Conservation (phyloP, 2,888 invertebrate species). For the Augochlorella aurata region DNA sequence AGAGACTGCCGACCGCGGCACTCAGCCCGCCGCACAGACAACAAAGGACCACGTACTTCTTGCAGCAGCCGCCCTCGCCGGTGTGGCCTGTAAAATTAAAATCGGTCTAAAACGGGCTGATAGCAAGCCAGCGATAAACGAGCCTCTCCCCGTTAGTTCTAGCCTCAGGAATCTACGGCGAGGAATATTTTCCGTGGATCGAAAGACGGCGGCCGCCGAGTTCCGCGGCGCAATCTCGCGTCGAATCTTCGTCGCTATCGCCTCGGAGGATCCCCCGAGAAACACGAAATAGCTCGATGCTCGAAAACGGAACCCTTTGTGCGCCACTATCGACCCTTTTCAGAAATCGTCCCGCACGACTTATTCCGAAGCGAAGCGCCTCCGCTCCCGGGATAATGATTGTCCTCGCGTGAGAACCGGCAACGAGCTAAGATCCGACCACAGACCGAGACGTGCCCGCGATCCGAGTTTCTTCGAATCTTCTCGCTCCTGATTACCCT, state of each 20-base stretch:
- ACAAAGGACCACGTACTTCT: constrained; percentile 92
- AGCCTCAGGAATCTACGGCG: constrained; percentile 4
- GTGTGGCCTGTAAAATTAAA: constrained; percentile 72
- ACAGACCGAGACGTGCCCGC: constrained; percentile 70
- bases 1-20: constrained; percentile 89
- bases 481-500: constrained; percentile 42
- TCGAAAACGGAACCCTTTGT: constrained; percentile 46
- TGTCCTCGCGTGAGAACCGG: constrained; percentile 70
- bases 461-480: constrained; percentile 57
- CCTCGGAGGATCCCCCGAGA: constrained; percentile 22
- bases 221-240: constrained; percentile 11
- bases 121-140: background rate
- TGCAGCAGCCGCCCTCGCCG: constrained; percentile 78
- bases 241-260: constrained; percentile 35
- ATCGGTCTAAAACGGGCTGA: constrained; percentile 39
- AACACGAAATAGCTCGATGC: constrained; percentile 44
- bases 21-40: constrained; percentile 91
- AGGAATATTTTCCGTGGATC: background rate
- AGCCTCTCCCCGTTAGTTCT: no score
- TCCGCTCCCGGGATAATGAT: constrained; percentile 63
- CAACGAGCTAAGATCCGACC: constrained; percentile 57
- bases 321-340: constrained; percentile 55
- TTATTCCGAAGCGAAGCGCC: constrained; percentile 46
- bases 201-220: background rate
- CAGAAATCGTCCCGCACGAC: constrained; percentile 51